A percentile compares a stretch with the other conserved stretches of the same genome.
These are phyloP conservation scores for Anastrepha obliqua DNA, from an alignment of 1,140 invertebrate species.

Conservation along the genomic window DNA sequence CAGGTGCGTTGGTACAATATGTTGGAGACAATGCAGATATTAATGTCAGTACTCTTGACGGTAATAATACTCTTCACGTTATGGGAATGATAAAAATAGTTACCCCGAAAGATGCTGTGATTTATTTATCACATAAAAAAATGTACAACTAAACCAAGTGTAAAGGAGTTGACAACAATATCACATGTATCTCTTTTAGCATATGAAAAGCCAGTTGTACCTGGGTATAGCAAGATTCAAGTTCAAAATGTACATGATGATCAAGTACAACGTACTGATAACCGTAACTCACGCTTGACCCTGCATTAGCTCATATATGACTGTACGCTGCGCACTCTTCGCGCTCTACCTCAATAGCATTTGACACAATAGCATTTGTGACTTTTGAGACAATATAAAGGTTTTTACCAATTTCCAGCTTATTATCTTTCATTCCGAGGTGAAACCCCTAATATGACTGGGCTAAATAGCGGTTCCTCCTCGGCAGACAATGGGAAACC, in stretches of 20 bases:
- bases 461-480: too few species aligned
- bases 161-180: constrained; percentile 62
- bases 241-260: constrained; percentile 57
- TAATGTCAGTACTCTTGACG: constrained; percentile 73
- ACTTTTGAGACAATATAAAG: too few species aligned
- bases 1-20: constrained; percentile 70
- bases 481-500: too few species aligned
- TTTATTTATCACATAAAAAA: constrained; percentile 59
- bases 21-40: constrained; percentile 73
- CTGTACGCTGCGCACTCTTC: too few species aligned
- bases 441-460: too few species aligned
- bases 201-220: constrained; percentile 62
- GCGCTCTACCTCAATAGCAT: too few species aligned
- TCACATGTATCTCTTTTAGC: constrained; percentile 62
- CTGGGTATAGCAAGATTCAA: constrained; percentile 22
- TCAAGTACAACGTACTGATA: too few species aligned
- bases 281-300: too few species aligned
- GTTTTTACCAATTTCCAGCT: too few species aligned
- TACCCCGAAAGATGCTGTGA: constrained; percentile 53
- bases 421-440: too few species aligned
- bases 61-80: constrained; percentile 71
- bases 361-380: too few species aligned
- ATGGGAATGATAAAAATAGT: constrained; percentile 69
- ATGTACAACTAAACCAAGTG: constrained; percentile 23
- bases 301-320: too few species aligned